Percentiles rank a stretch among this genome's conserved stretches.
These are phyloP conservation scores for Molossus molossus DNA, from an alignment of 2,797 vertebrate species.

Conservation along the genomic window DNA sequence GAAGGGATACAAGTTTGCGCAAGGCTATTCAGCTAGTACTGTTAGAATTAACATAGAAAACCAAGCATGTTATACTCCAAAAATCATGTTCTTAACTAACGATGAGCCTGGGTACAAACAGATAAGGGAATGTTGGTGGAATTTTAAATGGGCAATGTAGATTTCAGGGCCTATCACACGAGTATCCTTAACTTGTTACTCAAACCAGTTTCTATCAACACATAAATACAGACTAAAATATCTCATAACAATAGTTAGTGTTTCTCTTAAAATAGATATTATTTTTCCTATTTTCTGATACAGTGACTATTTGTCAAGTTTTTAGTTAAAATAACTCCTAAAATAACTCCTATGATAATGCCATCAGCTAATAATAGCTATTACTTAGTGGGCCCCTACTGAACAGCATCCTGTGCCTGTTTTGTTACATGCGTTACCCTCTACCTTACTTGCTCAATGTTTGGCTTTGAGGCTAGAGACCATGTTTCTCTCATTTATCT, in stretches of 20 bases:
- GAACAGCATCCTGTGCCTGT: not conserved
- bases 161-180: not conserved
- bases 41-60: not conserved
- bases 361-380: not conserved
- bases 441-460: not conserved
- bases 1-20: not conserved
- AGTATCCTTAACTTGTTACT: not conserved
- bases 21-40: not conserved
- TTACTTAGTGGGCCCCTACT: not conserved
- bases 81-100: not conserved
- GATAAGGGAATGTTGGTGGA: not conserved
- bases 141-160: not conserved
- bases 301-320: not conserved
- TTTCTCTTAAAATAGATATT: not conserved
- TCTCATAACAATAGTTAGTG: not conserved
- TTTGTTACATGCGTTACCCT: not conserved
- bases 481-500: not conserved
- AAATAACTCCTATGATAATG: not conserved
- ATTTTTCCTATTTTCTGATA: not conserved
- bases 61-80: not conserved
- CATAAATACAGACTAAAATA: not conserved
- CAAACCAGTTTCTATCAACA: not conserved
- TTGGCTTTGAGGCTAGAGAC: not conserved
- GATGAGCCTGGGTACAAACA: not conserved
- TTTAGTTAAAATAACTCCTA: not conserved